These are phyloP conservation scores for Odobenus rosmarus DNA, from an alignment of 2,113 vertebrate genomes.

Conservation along the genomic window DNA sequence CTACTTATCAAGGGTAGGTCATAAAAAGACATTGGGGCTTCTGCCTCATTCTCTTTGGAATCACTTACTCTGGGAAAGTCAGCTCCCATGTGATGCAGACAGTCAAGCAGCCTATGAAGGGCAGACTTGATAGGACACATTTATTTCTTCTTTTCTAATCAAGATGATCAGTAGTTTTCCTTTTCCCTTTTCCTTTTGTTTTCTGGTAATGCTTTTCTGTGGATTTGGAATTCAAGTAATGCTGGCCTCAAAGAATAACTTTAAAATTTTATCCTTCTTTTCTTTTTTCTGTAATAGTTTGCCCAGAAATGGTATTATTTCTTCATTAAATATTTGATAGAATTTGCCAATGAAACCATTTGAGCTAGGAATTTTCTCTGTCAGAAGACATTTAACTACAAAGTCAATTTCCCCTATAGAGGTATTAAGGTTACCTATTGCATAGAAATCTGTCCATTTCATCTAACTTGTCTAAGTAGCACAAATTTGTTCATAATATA, in stretches of 20 bases:
- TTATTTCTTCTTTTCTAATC: background rate
- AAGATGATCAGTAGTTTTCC: background rate
- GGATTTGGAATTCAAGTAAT: background rate
- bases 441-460: background rate
- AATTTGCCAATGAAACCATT: background rate
- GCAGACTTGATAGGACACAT: background rate
- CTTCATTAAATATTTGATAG: background rate
- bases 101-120: background rate
- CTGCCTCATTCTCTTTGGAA: background rate
- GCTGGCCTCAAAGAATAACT: background rate
- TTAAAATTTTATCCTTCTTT: background rate
- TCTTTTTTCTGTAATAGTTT: background rate
- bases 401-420: background rate
- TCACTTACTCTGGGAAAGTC: background rate
- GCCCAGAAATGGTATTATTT: background rate
- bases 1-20: background rate
- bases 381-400: background rate
- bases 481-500: background rate
- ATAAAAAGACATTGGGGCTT: background rate
- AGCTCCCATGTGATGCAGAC: background rate
- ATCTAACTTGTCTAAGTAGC: background rate
- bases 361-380: background rate
- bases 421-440: background rate
- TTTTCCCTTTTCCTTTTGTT: too few relatives aligned
- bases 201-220: background rate